These are phyloP conservation scores for Catostomus latipinnis DNA, from an alignment of 2,797 vertebrate species.

Conservation along the genomic window DNA sequence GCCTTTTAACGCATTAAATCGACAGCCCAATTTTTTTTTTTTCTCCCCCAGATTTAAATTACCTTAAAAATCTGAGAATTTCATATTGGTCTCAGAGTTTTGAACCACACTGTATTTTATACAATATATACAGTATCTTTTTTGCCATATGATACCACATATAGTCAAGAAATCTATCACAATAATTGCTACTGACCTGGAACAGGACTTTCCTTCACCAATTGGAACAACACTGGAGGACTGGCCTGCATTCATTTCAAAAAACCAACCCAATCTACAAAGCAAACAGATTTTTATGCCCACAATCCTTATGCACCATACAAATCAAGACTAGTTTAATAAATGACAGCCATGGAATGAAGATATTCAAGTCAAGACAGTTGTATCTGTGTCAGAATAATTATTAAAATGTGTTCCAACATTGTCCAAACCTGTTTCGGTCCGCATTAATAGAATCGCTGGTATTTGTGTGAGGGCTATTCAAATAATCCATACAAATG, in stretches of 20 bases:
- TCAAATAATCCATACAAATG: not conserved
- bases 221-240: slow-evolving; percentile 66
- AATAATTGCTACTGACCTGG: slow-evolving; percentile 70
- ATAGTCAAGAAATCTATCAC: no score
- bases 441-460: slow-evolving; percentile 42
- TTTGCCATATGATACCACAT: not conserved
- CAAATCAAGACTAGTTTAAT: not conserved
- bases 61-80: not conserved
- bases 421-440: slow-evolving; percentile 50
- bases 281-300: slow-evolving; percentile 17
- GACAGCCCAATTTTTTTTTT: not conserved
- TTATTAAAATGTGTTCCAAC: slow-evolving; percentile 32
- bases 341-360: not conserved
- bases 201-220: slow-evolving; percentile 71
- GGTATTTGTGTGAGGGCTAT: slow-evolving; percentile 43
- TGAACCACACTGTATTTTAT: not conserved
- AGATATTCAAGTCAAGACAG: slow-evolving; percentile 16
- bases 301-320: not conserved
- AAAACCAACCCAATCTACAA: slow-evolving; percentile 55
- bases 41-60: not conserved
- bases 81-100: not conserved
- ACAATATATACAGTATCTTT: not conserved
- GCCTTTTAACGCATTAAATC: no score
- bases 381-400: slow-evolving; percentile 19
- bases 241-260: slow-evolving; percentile 71